Evolutionary conservation across 2,113 vertebrate genomes (phyloP).

Genomic region (Nothoprocta perdicaria): DNA sequence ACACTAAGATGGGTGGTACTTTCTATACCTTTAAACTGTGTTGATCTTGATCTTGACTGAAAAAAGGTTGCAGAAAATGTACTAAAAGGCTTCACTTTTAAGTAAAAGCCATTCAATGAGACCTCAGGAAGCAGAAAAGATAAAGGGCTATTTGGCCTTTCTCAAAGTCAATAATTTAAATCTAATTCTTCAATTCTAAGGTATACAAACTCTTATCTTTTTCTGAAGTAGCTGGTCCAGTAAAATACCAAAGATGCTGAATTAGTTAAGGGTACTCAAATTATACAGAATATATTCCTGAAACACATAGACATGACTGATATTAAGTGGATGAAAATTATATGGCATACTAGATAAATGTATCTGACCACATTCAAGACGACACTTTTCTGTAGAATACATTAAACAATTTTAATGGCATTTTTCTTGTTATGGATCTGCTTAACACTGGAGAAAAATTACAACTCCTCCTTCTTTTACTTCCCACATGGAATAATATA

Average conservation of each 20-base stretch:
- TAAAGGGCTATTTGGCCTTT: slow-evolving; percentile 12
- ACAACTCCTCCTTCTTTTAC: neutral
- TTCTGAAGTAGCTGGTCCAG: neutral
- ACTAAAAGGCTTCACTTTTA: slow-evolving; percentile 9
- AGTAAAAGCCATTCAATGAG: neutral
- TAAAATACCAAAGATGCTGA: neutral
- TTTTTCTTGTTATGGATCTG: neutral
- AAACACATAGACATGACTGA: neutral
- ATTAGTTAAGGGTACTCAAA: slow-evolving; percentile 30
- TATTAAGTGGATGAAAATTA: slow-evolving; percentile 3
- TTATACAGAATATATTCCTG: neutral
- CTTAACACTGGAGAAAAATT: neutral
- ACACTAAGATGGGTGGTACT: neutral
- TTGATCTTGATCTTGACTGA: neutral
- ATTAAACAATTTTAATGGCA: neutral
- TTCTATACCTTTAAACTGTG: slow-evolving; percentile 18
- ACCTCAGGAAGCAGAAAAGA: neutral
- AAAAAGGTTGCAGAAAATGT: neutral
- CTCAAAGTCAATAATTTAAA: slow-evolving; percentile 22
- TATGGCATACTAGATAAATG: neutral
- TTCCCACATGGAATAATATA: neutral
- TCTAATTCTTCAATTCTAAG: slow-evolving; percentile 19
- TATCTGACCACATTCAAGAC: slow-evolving; percentile 1
- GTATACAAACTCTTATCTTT: neutral
- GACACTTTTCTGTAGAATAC: neutral